Percentiles rank a stretch among this genome's conserved stretches.
Conservation (phyloP, 2,888 invertebrate genomes). For the Lacanobia oleracea region DNA sequence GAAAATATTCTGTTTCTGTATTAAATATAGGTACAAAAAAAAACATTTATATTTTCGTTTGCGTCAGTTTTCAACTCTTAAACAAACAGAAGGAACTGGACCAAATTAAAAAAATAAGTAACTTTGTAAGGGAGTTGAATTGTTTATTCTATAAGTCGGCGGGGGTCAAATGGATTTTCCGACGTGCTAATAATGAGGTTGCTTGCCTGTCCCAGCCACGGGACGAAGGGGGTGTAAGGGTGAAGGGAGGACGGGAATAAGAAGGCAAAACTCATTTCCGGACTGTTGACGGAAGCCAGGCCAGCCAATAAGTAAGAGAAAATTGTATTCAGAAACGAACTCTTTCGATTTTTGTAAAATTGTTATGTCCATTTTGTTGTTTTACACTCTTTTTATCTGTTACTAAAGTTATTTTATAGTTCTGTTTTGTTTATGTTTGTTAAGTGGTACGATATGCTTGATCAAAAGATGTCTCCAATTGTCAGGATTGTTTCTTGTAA, state of each 20-base stretch:
- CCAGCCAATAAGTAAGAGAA: constrained; percentile 85
- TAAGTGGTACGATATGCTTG: not conserved
- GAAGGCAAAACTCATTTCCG: constrained; percentile 88
- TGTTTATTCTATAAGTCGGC: constrained; percentile 67
- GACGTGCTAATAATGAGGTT: constrained; percentile 83
- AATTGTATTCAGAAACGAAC: constrained; percentile 82
- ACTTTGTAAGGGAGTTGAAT: constrained; percentile 42
- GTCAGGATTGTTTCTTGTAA: not conserved
- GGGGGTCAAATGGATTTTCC: constrained; percentile 76
- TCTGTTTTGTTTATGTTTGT: not conserved
- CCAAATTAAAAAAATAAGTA: constrained; percentile 24
- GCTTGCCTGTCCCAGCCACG: constrained; percentile 76
- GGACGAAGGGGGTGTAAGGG: constrained; percentile 58
- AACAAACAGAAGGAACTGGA: constrained; percentile 11
- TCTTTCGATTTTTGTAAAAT: constrained; percentile 79
- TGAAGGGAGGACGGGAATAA: constrained; percentile 57
- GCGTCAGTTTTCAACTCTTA: not conserved
- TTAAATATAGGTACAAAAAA: not conserved
- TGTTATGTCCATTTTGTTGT: constrained; percentile 65
- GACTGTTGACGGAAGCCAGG: constrained; percentile 82
- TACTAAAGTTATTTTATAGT: constrained; percentile 3
- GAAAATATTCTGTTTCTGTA: constrained; percentile 20
- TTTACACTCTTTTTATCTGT: constrained; percentile 7
- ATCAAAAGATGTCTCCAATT: not conserved
- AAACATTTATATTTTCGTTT: constrained; percentile 17